Percentiles rank a stretch among this genome's conserved stretches.
phyloP scores from a whole-genome alignment of 1,140 invertebrate genomes.

The Oryctes rhinoceros region DNA sequence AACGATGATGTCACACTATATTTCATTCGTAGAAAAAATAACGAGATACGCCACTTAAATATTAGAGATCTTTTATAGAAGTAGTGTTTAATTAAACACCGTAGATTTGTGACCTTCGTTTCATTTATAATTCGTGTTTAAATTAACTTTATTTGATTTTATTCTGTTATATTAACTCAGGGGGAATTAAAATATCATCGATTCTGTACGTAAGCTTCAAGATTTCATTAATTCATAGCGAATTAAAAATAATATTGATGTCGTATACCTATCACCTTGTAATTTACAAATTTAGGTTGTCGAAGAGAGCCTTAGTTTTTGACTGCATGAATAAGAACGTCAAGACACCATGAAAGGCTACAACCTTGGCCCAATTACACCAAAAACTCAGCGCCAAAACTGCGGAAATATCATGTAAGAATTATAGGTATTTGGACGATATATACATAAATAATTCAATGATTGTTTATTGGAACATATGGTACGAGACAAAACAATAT shows the following conservation, averaged over 20 bases:
- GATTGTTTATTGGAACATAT: too few relatives aligned
- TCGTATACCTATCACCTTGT: neutral
- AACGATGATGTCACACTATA: neutral
- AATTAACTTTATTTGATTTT: slow-evolving; percentile 13
- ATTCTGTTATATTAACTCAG: neutral
- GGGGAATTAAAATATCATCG: neutral
- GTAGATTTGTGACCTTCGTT: slow-evolving; percentile 9
- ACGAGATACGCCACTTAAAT: slow-evolving; percentile 2
- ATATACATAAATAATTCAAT: too few relatives aligned
- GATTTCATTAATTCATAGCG: neutral
- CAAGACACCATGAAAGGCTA: neutral
- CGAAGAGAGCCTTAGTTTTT: neutral
- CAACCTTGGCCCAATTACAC: neutral
- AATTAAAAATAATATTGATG: neutral
- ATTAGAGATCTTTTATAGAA: neutral
- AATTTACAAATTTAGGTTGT: neutral
- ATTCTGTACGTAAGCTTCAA: neutral
- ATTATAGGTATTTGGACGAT: too few relatives aligned
- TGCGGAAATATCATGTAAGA: neutral
- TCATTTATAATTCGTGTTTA: neutral
- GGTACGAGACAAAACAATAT: too few relatives aligned
- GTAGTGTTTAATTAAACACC: neutral
- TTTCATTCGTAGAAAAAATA: slow-evolving; percentile 5
- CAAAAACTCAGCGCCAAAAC: neutral
- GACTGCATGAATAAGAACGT: neutral